Conservation (phyloP, 1,140 invertebrate genomes). For the Argopecten irradians region DNA sequence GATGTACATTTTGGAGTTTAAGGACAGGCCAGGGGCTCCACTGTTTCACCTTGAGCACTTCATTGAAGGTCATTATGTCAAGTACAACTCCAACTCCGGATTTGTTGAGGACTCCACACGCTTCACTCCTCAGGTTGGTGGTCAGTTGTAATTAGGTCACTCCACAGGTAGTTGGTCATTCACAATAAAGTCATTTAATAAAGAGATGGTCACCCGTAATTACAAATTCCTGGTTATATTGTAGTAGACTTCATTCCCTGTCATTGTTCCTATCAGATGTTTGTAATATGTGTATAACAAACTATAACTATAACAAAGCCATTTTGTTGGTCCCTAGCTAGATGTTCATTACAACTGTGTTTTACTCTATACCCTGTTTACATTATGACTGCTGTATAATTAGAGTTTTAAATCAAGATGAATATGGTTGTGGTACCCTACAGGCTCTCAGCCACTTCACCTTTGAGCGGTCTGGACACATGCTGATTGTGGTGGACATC, state of each 20-base stretch:
- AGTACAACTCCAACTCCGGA: slow-evolving; percentile 83
- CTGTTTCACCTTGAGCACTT: slow-evolving; percentile 82
- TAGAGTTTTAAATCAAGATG: too few species aligned
- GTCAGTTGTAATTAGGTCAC: neutral
- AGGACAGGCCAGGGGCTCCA: slow-evolving; percentile 77
- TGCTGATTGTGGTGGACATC: slow-evolving; percentile 82
- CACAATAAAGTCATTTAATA: too few species aligned
- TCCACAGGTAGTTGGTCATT: neutral
- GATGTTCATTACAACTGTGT: neutral
- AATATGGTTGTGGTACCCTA: too few species aligned
- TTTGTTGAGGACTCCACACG: slow-evolving; percentile 80
- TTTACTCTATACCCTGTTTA: too few species aligned
- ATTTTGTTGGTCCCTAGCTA: neutral
- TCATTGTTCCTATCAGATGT: too few species aligned
- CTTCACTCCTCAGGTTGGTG: slow-evolving; percentile 79
- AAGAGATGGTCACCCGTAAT: too few species aligned
- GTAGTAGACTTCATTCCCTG: too few species aligned
- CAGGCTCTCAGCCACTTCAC: slow-evolving; percentile 83
- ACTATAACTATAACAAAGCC: too few species aligned
- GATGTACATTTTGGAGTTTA: slow-evolving; percentile 81
- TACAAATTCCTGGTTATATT: too few species aligned
- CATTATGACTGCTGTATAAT: too few species aligned
- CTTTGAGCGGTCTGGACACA: slow-evolving; percentile 82
- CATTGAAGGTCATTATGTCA: slow-evolving; percentile 82
- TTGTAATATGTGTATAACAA: too few species aligned